Evolutionary conservation across 2,113 vertebrate species (phyloP).

Genomic region (Mustela nigripes): DNA sequence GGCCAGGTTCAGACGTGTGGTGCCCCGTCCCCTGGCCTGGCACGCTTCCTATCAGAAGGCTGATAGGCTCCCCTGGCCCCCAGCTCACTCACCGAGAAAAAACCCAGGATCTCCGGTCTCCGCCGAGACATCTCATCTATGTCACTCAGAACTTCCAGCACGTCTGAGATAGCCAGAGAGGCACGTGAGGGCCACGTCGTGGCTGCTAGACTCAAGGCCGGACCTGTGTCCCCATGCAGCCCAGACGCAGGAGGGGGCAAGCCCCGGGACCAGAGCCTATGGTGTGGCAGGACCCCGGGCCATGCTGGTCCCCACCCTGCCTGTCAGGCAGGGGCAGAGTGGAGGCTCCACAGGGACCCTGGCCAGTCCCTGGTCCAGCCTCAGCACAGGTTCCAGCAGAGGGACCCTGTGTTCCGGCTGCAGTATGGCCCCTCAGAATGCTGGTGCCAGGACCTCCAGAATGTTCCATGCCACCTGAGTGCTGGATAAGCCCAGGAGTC

Average conservation of each 20-base stretch:
- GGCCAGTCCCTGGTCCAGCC: background rate
- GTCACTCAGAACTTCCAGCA: slow-evolving; percentile 96
- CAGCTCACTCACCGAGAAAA: slow-evolving; percentile 93
- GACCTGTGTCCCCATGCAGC: background rate
- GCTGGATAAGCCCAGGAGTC: background rate
- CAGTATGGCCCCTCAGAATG: fast-evolving
- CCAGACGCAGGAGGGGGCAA: background rate
- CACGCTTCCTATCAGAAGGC: background rate
- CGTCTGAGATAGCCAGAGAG: slow-evolving; percentile 87
- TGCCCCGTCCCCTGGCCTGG: fast-evolving
- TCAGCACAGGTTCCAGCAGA: fast-evolving
- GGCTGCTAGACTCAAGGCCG: too few relatives aligned
- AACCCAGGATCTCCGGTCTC: slow-evolving; percentile 96
- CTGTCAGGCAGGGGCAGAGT: background rate
- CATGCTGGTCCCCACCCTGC: fast-evolving
- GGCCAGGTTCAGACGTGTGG: fast-evolving
- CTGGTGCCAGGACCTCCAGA: fast-evolving
- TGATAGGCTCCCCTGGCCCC: background rate
- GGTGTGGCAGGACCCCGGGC: too few relatives aligned
- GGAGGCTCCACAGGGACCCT: background rate
- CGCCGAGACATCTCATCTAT: slow-evolving; percentile 98
- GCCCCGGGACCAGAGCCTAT: background rate
- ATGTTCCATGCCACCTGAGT: fast-evolving
- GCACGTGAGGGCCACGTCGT: background rate
- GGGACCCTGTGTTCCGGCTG: fast-evolving